Conservation (phyloP, 1,140 invertebrate species). For the Coenobita brevimanus region DNA sequence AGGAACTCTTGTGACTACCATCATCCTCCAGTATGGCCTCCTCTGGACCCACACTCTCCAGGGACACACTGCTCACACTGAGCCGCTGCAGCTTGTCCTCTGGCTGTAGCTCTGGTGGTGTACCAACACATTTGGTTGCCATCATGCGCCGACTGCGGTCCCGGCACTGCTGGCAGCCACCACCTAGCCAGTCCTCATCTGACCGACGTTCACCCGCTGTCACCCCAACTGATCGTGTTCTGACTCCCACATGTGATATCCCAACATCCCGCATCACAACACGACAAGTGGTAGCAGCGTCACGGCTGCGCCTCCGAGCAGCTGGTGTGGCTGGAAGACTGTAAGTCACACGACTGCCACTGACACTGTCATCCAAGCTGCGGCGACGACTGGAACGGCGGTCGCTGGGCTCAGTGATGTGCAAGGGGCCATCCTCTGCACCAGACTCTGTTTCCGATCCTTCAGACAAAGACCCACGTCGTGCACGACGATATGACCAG, state of each 20-base stretch:
- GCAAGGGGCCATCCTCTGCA: conserved; percentile 43
- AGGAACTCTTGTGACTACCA: conserved; percentile 38
- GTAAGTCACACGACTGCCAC: conserved; percentile 24
- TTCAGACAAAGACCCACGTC: conserved; percentile 63
- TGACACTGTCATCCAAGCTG: conserved; percentile 12
- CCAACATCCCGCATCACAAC: conserved; percentile 81
- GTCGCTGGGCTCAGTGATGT: conserved; percentile 47
- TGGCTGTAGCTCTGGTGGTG: not conserved
- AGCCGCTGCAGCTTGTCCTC: conserved; percentile 28
- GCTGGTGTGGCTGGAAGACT: conserved; percentile 48
- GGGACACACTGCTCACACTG: conserved; percentile 48
- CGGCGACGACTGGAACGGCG: not conserved
- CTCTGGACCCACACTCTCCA: conserved; percentile 54
- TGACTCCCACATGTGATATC: conserved; percentile 76
- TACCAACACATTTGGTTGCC: conserved; percentile 45
- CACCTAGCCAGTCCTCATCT: conserved; percentile 45
- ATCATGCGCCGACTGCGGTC: conserved; percentile 41
- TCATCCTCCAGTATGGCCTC: conserved; percentile 36
- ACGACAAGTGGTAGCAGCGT: conserved; percentile 81
- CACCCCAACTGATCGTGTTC: conserved; percentile 72
- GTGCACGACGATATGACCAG: conserved; percentile 65
- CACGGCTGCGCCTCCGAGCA: conserved; percentile 72
- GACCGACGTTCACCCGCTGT: conserved; percentile 58
- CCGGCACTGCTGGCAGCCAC: conserved; percentile 48
- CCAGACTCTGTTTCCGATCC: conserved; percentile 66